Evolutionary conservation across 2,797 vertebrate genomes (phyloP), one percentile per base, ranked within the genome.

Genomic region (Peromyscus attwateri): DNA sequence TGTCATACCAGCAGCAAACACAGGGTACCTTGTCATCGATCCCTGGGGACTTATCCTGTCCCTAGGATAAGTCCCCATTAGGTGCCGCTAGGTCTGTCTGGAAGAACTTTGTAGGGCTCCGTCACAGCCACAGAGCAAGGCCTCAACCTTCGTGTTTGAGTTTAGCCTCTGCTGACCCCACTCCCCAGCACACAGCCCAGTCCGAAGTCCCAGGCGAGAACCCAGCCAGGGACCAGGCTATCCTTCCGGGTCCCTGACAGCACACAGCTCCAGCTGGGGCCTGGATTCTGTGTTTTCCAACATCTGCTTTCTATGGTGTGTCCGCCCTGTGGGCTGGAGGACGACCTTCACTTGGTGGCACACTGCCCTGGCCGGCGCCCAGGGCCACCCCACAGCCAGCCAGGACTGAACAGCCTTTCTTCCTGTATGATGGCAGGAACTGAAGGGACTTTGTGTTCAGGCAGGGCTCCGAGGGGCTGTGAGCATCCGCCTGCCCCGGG

Each of bases 321-420:
- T 92, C 94, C 17, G 5, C 87, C 83, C 70, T 4, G 66, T 60
- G 62, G 94, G 75, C 96, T 62, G 87, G 93, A 92, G 37, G 43
- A 40, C 3, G 0, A 87, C 90, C 94, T 23, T 43, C 5, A 2
- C 66, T 85, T 37, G 43, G 75, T 52, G 29, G 89, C 70, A 60
- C 37, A 0, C 21, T 0, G 60, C 46, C 76, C 91, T 97, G 97
- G 96, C 97, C 0, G 0, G 1, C 0, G 1, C 93, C 96, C 96
- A 79, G n/a, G 49, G 95, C 43, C 94, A 66, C 97, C 96, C 90
- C 85, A 89, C 79, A 52, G 94, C 90, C 21, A 2, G 81, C 84
- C 3, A 81, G 83, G 71, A 66, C 75, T 92, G 93, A 95, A 80
- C 81, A 2, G 91, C 49, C 91, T 97, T 95, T 93, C 97, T 96